phyloP scores from a whole-genome alignment of 2,888 invertebrate genomes.

The Eutolmus rufibarbis region DNA sequence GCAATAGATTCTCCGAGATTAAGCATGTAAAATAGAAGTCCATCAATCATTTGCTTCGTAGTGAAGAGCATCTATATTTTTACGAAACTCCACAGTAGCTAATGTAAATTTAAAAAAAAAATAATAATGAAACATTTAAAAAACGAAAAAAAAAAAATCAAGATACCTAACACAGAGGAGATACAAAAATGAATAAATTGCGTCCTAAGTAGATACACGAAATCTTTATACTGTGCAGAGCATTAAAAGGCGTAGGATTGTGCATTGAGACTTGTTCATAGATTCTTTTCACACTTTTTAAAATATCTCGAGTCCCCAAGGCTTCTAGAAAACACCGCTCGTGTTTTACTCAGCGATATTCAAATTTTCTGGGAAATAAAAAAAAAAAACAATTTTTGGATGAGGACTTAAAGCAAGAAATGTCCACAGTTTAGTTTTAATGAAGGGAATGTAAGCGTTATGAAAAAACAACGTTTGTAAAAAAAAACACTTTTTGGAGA shows the following conservation, averaged over 20 bases:
- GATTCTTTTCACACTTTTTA: background rate
- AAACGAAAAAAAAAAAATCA: background rate
- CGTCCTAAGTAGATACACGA: slow-evolving; percentile 13
- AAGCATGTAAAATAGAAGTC: slow-evolving; percentile 28
- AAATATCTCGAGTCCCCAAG: background rate
- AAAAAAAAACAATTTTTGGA: background rate
- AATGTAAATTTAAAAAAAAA: background rate
- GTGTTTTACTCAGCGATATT: background rate
- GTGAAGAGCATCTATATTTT: slow-evolving; percentile 25
- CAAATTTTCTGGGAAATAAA: background rate
- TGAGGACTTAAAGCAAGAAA: background rate
- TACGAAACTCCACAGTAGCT: slow-evolving; percentile 1
- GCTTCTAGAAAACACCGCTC: background rate
- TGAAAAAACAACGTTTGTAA: background rate
- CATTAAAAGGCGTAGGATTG: background rate
- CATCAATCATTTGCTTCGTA: slow-evolving; percentile 16
- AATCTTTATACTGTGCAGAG: background rate
- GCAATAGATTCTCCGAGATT: background rate
- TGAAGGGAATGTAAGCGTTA: background rate
- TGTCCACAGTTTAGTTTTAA: background rate
- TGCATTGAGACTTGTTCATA: background rate
- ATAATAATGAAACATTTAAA: background rate
- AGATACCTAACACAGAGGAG: background rate
- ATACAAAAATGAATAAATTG: slow-evolving; percentile 11
- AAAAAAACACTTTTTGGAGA: background rate